These are phyloP conservation scores for Pseudomugil tenellus DNA, from an alignment of 2,797 vertebrate species.

Conservation along the genomic window DNA sequence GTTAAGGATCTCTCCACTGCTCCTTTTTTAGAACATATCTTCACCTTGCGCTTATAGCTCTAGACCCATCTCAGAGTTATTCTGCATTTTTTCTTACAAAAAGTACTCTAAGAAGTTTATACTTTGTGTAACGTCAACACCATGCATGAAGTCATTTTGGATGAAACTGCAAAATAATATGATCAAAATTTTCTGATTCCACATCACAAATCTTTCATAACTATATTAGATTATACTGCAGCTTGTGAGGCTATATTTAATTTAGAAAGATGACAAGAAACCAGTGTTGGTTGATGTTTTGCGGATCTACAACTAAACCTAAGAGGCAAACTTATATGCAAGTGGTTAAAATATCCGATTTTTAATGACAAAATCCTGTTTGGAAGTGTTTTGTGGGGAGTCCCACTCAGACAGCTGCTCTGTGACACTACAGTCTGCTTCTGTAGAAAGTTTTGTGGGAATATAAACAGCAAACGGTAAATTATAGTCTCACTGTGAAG, in stretches of 20 bases:
- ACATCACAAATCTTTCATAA: not conserved
- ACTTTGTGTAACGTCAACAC: no score
- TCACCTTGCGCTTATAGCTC: not conserved
- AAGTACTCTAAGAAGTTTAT: no score
- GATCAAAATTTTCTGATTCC: not conserved
- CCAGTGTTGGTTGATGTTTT: not conserved
- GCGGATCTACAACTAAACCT: not conserved
- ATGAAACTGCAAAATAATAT: no score
- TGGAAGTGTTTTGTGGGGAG: not conserved
- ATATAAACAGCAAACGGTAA: conserved; percentile 60
- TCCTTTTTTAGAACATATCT: not conserved
- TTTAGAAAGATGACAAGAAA: not conserved
- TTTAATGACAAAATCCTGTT: not conserved
- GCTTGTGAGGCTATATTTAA: not conserved
- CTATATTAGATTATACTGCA: not conserved
- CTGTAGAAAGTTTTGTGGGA: conserved; percentile 27
- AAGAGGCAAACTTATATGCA: not conserved
- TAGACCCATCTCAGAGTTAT: not conserved
- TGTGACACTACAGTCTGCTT: conserved; percentile 36
- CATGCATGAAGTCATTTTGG: no score
- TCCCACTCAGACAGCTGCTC: conserved; percentile 31
- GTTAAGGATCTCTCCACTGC: not conserved
- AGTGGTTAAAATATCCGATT: not conserved
- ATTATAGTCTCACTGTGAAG: conserved; percentile 67
- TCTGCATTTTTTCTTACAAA: not conserved